These are phyloP conservation scores for Zootermopsis nevadensis DNA, from an alignment of 2,888 invertebrate species.

Conservation along the genomic window DNA sequence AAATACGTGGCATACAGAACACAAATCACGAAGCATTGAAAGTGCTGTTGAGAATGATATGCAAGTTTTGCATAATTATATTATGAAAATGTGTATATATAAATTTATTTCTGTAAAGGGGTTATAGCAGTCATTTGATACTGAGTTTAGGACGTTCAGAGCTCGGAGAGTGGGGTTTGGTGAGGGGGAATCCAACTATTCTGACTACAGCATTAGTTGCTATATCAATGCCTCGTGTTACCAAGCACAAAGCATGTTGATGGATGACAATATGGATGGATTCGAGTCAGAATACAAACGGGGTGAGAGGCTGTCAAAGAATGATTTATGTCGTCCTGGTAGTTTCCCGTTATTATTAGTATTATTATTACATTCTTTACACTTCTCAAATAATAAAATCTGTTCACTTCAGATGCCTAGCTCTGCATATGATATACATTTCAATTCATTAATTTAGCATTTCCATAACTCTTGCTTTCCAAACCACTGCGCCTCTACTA, in stretches of 20 bases:
- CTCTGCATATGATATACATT: slow-evolving; percentile 3
- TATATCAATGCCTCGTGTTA: slow-evolving; percentile 18
- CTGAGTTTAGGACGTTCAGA: slow-evolving; percentile 11
- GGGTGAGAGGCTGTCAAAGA: slow-evolving; percentile 29
- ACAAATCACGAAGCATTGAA: neutral
- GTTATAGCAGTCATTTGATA: neutral
- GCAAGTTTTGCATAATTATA: neutral
- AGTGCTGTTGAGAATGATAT: neutral
- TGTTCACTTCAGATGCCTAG: neutral
- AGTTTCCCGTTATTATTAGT: neutral
- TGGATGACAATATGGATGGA: slow-evolving; percentile 42
- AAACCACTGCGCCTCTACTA: too few species aligned
- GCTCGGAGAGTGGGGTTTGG: neutral
- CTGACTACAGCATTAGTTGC: slow-evolving; percentile 9
- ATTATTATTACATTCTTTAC: neutral
- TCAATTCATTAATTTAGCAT: neutral
- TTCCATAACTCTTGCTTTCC: too few species aligned
- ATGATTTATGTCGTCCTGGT: slow-evolving; percentile 29
- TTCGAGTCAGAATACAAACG: slow-evolving; percentile 23
- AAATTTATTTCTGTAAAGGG: neutral
- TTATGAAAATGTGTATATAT: neutral
- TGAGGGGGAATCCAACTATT: neutral
- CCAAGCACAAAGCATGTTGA: slow-evolving; percentile 30
- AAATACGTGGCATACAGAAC: too few species aligned
- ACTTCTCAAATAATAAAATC: slow-evolving; percentile 20